Conservation (phyloP, 2,888 invertebrate species). For the Agriopis leucophaearia region DNA sequence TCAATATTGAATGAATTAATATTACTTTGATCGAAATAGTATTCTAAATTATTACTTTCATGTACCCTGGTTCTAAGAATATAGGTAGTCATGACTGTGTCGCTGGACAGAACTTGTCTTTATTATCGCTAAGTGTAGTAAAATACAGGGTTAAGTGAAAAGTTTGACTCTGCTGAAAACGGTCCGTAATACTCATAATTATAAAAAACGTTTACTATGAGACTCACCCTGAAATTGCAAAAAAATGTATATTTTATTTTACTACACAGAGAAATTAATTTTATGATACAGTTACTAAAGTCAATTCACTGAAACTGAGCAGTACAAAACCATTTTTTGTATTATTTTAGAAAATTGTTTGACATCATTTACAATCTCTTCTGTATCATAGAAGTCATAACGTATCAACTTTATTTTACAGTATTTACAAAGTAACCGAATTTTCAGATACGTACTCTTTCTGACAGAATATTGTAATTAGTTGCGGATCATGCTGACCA, state of each 20-base stretch:
- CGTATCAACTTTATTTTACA: slow-evolving; percentile 37
- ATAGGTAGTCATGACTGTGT: background rate
- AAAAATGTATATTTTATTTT: background rate
- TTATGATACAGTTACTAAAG: background rate
- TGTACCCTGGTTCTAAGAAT: slow-evolving; percentile 73
- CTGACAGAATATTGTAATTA: background rate
- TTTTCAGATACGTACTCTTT: background rate
- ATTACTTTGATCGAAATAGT: slow-evolving; percentile 47
- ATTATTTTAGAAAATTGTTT: background rate
- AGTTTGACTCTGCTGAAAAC: too few species aligned
- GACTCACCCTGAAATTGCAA: too few species aligned
- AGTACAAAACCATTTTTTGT: background rate
- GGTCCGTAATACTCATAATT: too few species aligned
- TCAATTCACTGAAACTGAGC: background rate
- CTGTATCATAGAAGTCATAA: slow-evolving; percentile 38
- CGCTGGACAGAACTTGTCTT: slow-evolving; percentile 38
- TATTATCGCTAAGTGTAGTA: background rate
- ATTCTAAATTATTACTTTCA: slow-evolving; percentile 47
- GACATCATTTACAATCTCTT: slow-evolving; percentile 1
- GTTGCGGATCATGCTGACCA: background rate
- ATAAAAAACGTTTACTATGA: too few species aligned
- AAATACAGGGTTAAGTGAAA: background rate
- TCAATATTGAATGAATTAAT: slow-evolving; percentile 51
- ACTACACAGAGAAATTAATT: background rate
- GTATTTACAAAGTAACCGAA: background rate